phyloP scores from a whole-genome alignment of 1,140 invertebrate genomes.

The Trichonephila clavipes region DNA sequence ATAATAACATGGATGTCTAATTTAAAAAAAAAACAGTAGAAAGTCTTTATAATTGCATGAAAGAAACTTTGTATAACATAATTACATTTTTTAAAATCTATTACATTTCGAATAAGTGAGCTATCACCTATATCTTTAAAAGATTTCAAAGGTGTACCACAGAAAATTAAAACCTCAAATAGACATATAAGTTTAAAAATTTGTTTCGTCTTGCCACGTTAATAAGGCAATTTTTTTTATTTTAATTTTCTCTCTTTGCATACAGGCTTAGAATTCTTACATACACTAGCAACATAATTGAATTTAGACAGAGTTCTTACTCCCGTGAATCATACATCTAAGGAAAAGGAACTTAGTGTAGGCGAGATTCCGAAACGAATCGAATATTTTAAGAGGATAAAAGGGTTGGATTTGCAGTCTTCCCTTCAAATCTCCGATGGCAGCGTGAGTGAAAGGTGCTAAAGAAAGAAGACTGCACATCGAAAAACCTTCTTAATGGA shows the following conservation, averaged over 20 bases:
- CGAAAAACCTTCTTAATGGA: slow-evolving; percentile 61
- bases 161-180: too few species aligned
- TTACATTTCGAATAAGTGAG: too few species aligned
- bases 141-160: too few species aligned
- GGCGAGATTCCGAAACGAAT: slow-evolving; percentile 12
- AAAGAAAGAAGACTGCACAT: slow-evolving; percentile 9
- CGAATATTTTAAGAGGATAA: slow-evolving; percentile 61
- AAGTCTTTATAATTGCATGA: too few species aligned
- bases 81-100: too few species aligned
- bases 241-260: background rate
- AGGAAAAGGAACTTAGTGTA: background rate
- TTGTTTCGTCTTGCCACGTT: background rate
- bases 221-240: background rate
- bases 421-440: slow-evolving; percentile 10
- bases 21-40: too few species aligned
- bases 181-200: too few species aligned
- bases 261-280: background rate
- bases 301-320: background rate
- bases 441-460: background rate
- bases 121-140: too few species aligned
- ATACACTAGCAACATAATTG: background rate
- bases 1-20: too few species aligned
- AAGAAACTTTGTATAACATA: too few species aligned
- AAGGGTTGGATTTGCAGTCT: slow-evolving; percentile 7
- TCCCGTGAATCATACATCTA: background rate